A percentile compares a stretch with the other conserved stretches of the same genome.
Evolutionary conservation across 2,888 invertebrate genomes (phyloP).

Genomic region (Entomobrya proxima): DNA sequence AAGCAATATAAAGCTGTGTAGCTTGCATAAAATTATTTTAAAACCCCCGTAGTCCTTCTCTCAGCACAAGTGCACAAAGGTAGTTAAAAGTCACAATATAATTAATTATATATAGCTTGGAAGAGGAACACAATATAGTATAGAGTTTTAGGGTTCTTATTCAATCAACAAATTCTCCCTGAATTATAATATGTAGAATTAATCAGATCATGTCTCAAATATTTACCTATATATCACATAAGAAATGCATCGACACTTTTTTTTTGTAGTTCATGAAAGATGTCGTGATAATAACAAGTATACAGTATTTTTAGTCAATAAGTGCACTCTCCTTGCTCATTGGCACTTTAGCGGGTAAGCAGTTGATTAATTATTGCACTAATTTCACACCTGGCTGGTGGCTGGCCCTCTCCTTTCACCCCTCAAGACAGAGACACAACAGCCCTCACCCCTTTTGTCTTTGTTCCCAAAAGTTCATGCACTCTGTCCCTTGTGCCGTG

Average conservation of each 20-base stretch:
- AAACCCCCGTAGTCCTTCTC: too few species aligned
- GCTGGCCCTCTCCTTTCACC: not conserved
- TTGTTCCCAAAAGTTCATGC: too few species aligned
- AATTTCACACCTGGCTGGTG: not conserved
- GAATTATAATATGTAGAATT: not conserved
- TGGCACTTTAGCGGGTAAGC: not conserved
- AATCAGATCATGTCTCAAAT: not conserved
- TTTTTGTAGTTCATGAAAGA: conserved; percentile 45
- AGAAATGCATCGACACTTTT: conserved; percentile 46
- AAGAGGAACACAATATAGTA: conserved; percentile 6
- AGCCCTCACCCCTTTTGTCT: too few species aligned
- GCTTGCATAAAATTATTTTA: not conserved
- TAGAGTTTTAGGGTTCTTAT: not conserved
- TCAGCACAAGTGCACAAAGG: too few species aligned
- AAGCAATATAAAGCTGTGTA: not conserved
- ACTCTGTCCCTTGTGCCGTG: too few species aligned
- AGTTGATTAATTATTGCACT: conserved; percentile 33
- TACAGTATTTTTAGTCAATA: not conserved
- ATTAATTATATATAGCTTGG: too few species aligned
- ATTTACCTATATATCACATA: conserved; percentile 31
- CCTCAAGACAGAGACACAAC: too few species aligned
- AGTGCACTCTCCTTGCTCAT: not conserved
- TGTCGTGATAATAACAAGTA: conserved; percentile 16
- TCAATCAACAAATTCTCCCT: not conserved
- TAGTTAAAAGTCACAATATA: too few species aligned